Percentiles rank a stretch among this genome's conserved stretches.
These are phyloP conservation scores for Stichodactyla mertensii DNA, from an alignment of 64 coral and sea anemone species.

Conservation along the genomic window DNA sequence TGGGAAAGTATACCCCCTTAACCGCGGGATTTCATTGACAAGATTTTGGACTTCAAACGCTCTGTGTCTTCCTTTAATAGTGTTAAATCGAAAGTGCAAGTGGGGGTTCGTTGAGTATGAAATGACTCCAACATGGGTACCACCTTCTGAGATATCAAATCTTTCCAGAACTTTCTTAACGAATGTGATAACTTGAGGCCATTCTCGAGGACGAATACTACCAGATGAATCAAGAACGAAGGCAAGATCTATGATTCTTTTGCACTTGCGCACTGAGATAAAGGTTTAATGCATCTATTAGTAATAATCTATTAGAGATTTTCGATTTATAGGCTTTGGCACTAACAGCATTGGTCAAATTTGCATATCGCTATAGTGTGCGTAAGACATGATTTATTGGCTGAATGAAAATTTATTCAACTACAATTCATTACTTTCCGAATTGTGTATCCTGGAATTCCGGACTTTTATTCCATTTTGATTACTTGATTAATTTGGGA, in stretches of 20 bases:
- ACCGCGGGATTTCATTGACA: constrained; percentile 42
- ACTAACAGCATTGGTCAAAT: no score
- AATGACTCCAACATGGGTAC: constrained; percentile 59
- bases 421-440: no score
- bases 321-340: no score
- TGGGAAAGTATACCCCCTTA: constrained; percentile 60
- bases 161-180: constrained; percentile 25
- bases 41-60: constrained; percentile 23
- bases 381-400: no score
- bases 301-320: background rate
- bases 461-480: no score
- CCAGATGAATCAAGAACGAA: constrained; percentile 76
- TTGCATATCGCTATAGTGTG: no score
- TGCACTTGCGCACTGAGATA: constrained; percentile 24
- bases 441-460: no score
- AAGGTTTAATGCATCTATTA: background rate
- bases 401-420: no score
- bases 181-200: constrained; percentile 44
- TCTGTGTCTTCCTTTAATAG: constrained; percentile 55
- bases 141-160: constrained; percentile 58
- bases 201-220: constrained; percentile 65
- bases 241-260: constrained; percentile 51
- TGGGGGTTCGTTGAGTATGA: constrained; percentile 46
- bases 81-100: constrained; percentile 63
- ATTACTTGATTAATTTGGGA: no score